Evolutionary conservation across 2,113 vertebrate genomes (phyloP).

Genomic region (Cololabis saira): DNA sequence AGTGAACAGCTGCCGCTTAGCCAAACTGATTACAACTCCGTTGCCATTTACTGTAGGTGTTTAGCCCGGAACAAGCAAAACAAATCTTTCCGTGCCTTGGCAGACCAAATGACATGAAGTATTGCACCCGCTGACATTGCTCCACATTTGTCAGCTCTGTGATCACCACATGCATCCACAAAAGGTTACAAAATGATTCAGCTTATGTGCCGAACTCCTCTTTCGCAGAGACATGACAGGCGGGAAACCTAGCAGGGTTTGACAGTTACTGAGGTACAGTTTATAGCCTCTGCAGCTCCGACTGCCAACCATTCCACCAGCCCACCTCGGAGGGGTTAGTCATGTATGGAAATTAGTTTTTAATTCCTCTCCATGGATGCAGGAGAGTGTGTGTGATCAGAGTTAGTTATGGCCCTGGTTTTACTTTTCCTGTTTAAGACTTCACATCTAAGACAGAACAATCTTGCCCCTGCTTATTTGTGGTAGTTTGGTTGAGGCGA

Average conservation of each 20-base stretch:
- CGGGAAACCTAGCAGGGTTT: constrained; percentile 13
- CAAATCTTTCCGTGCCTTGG: constrained; percentile 30
- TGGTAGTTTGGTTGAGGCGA: neutral
- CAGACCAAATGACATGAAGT: constrained; percentile 37
- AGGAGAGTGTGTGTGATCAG: constrained; percentile 5
- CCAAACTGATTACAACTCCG: constrained; percentile 57
- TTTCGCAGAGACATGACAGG: constrained; percentile 11
- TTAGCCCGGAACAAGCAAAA: constrained; percentile 44
- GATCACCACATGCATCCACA: constrained; percentile 30
- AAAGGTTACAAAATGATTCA: constrained; percentile 10
- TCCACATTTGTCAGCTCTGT: constrained; percentile 37
- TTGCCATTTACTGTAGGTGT: constrained; percentile 51
- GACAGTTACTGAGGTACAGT: constrained; percentile 3
- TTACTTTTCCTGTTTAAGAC: constrained; percentile 9
- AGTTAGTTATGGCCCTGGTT: neutral
- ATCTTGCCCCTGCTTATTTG: constrained; percentile 1
- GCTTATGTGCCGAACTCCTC: constrained; percentile 5
- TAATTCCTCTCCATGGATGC: neutral
- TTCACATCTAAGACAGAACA: neutral
- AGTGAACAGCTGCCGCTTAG: constrained; percentile 60
- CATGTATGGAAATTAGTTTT: neutral
- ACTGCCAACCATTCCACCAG: neutral
- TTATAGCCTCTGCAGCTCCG: neutral
- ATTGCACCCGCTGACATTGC: constrained; percentile 36
- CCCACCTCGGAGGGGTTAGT: neutral